phyloP scores from a whole-genome alignment of 1,140 invertebrate species.

The Lordiphosa stackelbergi region DNA sequence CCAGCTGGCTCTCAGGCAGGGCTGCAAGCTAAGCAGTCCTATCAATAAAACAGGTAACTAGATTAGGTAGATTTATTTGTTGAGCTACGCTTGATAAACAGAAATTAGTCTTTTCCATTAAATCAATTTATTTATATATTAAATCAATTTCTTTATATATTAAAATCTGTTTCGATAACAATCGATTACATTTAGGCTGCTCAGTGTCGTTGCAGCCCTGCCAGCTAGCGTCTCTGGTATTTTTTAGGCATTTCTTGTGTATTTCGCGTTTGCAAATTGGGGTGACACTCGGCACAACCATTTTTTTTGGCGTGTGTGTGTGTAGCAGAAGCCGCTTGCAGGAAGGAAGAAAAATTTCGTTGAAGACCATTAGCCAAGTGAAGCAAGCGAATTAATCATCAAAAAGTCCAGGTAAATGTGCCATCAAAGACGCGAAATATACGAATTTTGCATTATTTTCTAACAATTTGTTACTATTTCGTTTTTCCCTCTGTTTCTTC shows the following conservation, averaged over 20 bases:
- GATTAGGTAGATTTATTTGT: too few species aligned
- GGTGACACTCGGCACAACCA: conserved; percentile 22
- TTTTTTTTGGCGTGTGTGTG: conserved; percentile 37
- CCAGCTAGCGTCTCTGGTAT: conserved; percentile 18
- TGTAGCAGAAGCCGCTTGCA: conserved; percentile 60
- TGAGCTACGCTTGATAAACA: background rate
- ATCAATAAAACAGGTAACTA: too few species aligned
- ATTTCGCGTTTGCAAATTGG: conserved; percentile 3
- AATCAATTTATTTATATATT: background rate
- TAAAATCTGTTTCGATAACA: background rate
- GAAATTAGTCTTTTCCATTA: background rate
- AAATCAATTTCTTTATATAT: background rate
- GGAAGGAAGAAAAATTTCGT: conserved; percentile 25
- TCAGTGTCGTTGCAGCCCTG: background rate
- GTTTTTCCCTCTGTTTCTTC: conserved; percentile 13
- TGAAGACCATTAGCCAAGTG: conserved; percentile 2
- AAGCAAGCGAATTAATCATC: conserved; percentile 24
- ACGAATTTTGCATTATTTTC: background rate
- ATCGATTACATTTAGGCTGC: conserved; percentile 8
- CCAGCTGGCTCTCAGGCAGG: too few species aligned
- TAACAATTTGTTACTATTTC: background rate
- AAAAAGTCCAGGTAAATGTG: conserved; percentile 13
- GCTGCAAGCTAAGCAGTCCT: too few species aligned
- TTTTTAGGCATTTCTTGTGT: conserved; percentile 20
- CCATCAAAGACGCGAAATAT: background rate